Conservation (phyloP, 1,140 invertebrate genomes). For the Bombus terrestris region DNA sequence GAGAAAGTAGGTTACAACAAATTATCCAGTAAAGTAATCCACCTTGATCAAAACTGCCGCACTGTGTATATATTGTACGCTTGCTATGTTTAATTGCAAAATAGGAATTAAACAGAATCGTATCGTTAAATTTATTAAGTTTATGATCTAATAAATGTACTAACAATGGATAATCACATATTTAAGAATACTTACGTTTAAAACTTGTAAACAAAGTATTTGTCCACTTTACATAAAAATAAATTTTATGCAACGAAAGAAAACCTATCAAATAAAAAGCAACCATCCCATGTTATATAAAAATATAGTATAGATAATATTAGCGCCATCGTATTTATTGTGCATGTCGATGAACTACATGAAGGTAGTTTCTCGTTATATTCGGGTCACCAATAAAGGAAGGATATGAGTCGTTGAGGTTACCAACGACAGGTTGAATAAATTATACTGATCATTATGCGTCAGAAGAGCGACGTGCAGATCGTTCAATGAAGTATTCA, state of each 20-base stretch:
- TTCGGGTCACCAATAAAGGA: conserved; percentile 65
- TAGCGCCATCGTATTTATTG: not conserved
- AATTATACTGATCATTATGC: conserved; percentile 63
- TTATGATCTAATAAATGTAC: no score
- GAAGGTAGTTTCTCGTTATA: conserved; percentile 30
- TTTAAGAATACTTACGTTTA: no score
- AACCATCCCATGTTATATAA: no score
- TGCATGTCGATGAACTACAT: conserved; percentile 34
- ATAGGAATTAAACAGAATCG: not conserved
- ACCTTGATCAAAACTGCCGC: conserved; percentile 20
- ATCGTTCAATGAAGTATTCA: conserved; percentile 41
- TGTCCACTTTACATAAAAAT: no score
- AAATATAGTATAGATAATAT: not conserved
- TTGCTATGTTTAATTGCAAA: not conserved
- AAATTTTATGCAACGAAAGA: no score
- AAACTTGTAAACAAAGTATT: no score
- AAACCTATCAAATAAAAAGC: no score
- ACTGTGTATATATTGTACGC: not conserved
- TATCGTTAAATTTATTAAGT: no score
- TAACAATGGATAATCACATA: no score
- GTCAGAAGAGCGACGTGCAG: conserved; percentile 39
- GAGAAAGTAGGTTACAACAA: conserved; percentile 18
- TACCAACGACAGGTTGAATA: conserved; percentile 65
- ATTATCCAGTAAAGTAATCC: conserved; percentile 13
- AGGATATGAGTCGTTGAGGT: conserved; percentile 65